Evolutionary conservation across 1,140 invertebrate species (phyloP), one percentile per base, ranked within the genome.

Genomic region (Pteromalus puparum): DNA sequence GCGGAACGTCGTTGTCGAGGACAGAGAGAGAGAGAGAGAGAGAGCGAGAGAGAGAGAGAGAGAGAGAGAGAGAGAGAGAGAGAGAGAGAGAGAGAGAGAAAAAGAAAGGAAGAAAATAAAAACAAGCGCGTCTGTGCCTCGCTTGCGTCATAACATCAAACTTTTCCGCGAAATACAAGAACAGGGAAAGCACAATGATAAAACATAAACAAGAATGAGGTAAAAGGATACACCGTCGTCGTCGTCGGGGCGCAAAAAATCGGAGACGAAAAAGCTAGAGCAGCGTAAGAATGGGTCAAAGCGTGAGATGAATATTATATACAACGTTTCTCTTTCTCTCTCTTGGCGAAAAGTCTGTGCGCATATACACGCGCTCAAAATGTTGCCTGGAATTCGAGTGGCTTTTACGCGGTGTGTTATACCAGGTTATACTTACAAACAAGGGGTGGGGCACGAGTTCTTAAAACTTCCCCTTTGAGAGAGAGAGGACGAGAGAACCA

Each of bases 231-330:
- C 53, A 24, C 9, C 73, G 34, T 26, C 28, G 38, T 7, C 13
- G 38, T 28, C 67, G n/a, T 38, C 2, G 6, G 24, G 1, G 10
- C 13, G 3, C 24, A 6, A 21, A 2, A 26, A 61, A 24, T 26
- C 9, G 18, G 38, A 24, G 77, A 80, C 38, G 65, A 53, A 34
- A 46, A 68, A 67, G 65, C 30, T 5, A 72, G 81, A 53, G 18
- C 70, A 46, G 21, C 26, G 72, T n/a, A 46, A 72, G 38, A 72
- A 77, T 61, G 75, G 75, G 75, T 77, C 68, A 81, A 81, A 81
- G 26, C 38, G 68, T 30, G n/a, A 48, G 67, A 72, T 81, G 79
- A 81, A 81, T 81, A 48, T 70, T 81, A 9, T 73, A 73, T 73
- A 61, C 15, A 28, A 53, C 9, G 53, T 72, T 81, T 53, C 6